Evolutionary conservation across 2,888 invertebrate species (phyloP).

Genomic region (Andrena dorsata): DNA sequence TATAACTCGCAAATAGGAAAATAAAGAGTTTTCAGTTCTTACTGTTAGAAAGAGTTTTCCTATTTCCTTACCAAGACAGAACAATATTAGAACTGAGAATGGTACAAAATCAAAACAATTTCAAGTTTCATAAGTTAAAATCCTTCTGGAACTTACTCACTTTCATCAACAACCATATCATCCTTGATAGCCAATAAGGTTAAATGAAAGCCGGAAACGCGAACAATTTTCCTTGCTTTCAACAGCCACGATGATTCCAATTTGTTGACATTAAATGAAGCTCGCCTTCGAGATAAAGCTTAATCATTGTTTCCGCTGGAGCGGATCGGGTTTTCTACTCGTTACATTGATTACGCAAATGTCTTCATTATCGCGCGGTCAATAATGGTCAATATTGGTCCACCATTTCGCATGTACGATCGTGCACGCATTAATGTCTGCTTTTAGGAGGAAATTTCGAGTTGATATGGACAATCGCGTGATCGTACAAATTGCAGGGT

Average conservation of each 20-base stretch:
- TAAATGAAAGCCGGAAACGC: slow-evolving; percentile 39
- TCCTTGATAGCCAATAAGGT: slow-evolving; percentile 13
- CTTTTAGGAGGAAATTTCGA: slow-evolving; percentile 44
- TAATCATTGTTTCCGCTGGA: slow-evolving; percentile 45
- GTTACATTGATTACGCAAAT: slow-evolving; percentile 64
- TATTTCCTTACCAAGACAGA: too few relatives aligned
- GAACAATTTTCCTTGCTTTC: slow-evolving; percentile 15
- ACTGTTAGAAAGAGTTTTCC: too few relatives aligned
- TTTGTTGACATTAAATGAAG: slow-evolving; percentile 26
- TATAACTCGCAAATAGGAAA: too few relatives aligned
- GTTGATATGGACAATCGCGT: slow-evolving; percentile 16
- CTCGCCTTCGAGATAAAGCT: slow-evolving; percentile 37
- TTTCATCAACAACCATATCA: not conserved
- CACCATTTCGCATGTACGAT: slow-evolving; percentile 23
- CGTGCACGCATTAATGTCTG: slow-evolving; percentile 37
- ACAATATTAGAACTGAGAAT: too few relatives aligned
- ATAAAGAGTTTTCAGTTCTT: too few relatives aligned
- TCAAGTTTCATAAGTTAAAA: too few relatives aligned
- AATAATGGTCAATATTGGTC: slow-evolving; percentile 60
- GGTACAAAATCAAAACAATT: too few relatives aligned
- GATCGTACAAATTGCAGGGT: not conserved
- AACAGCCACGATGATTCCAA: slow-evolving; percentile 18
- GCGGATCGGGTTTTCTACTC: slow-evolving; percentile 19
- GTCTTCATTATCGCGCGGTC: slow-evolving; percentile 58
- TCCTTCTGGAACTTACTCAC: not conserved